phyloP scores from a whole-genome alignment of 2,113 vertebrate species.

The Ptilonorhynchus violaceus region DNA sequence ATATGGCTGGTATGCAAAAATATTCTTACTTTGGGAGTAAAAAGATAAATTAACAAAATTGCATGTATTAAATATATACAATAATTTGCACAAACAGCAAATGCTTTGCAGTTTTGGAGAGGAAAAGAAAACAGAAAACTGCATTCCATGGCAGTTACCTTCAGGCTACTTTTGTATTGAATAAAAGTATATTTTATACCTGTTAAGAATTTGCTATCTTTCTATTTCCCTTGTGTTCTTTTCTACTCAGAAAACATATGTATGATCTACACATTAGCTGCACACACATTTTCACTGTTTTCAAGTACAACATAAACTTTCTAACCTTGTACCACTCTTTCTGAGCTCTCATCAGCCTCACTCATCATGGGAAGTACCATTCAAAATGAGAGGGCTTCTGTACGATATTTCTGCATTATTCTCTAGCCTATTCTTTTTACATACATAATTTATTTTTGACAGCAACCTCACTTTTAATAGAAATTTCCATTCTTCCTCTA shows the following conservation, averaged over 20 bases:
- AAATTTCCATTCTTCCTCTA: slow-evolving; percentile 8
- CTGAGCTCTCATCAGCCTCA: background rate
- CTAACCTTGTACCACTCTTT: background rate
- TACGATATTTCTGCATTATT: background rate
- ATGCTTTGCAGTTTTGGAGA: background rate
- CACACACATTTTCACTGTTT: background rate
- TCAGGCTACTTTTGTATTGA: background rate
- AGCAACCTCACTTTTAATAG: background rate
- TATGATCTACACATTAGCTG: background rate
- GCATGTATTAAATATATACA: background rate
- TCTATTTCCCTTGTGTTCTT: background rate
- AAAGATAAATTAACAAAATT: background rate
- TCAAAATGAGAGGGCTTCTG: background rate
- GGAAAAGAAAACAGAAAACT: background rate
- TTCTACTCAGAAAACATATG: background rate
- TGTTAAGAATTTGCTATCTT: background rate
- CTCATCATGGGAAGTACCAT: background rate
- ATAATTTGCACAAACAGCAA: background rate
- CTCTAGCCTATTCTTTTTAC: background rate
- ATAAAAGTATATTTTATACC: background rate
- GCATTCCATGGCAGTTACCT: background rate
- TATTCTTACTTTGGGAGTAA: background rate
- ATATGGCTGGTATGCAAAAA: background rate
- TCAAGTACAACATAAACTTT: background rate
- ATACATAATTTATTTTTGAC: background rate